Conservation (phyloP, 2,888 invertebrate species). For the Heliconius sara region DNA sequence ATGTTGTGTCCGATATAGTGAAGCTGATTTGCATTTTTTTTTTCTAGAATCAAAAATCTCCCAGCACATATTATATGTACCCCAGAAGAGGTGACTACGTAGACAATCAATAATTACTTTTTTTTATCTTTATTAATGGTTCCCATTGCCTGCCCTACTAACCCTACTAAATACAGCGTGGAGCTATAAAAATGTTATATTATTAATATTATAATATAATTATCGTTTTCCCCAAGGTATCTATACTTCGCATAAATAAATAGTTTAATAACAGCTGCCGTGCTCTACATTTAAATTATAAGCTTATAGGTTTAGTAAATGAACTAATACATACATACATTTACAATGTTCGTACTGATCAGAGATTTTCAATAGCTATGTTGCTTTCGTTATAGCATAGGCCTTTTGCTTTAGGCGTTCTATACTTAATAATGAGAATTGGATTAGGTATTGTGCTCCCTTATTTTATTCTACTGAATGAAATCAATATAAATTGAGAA, state of each 20-base stretch:
- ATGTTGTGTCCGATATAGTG: too few species aligned
- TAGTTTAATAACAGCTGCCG: constrained; percentile 11
- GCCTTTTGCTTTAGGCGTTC: constrained; percentile 48
- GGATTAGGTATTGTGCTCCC: constrained; percentile 51
- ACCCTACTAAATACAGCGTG: too few species aligned
- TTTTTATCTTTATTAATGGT: too few species aligned
- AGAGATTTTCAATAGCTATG: constrained; percentile 47
- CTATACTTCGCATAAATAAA: constrained; percentile 10
- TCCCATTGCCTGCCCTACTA: too few species aligned
- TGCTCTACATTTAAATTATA: constrained; percentile 34
- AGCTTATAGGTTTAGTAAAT: constrained; percentile 36
- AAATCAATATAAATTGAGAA: constrained; percentile 36
- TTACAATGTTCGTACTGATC: constrained; percentile 48
- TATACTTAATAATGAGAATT: constrained; percentile 48
- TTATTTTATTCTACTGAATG: constrained; percentile 42
- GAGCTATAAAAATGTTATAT: too few species aligned
- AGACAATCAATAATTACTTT: too few species aligned
- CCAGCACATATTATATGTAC: too few species aligned
- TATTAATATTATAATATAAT: not conserved
- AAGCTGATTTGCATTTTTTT: too few species aligned
- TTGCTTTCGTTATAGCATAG: constrained; percentile 47
- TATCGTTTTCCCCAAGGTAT: not conserved
- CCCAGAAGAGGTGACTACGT: too few species aligned
- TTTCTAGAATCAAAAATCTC: too few species aligned
- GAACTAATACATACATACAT: constrained; percentile 35